A percentile compares a stretch with the other conserved stretches of the same genome.
phyloP scores from a whole-genome alignment of 2,113 vertebrate species.

The Atrichornis clamosus region DNA sequence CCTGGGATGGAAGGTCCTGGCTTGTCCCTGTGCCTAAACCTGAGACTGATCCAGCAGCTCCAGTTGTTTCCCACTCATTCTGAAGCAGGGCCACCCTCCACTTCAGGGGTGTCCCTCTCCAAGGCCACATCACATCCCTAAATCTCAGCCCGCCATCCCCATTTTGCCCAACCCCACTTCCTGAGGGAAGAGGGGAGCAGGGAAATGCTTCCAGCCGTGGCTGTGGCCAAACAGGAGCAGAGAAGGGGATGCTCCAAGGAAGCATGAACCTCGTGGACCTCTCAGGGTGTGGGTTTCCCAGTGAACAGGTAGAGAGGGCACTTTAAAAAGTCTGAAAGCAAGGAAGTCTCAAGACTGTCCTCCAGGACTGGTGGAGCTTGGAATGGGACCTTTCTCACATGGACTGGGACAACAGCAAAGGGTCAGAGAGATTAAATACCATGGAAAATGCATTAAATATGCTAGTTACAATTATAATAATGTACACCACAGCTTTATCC shows the following conservation, averaged over 20 bases:
- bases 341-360: background rate
- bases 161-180: background rate
- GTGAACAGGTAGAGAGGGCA: background rate
- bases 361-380: background rate
- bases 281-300: background rate
- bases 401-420: background rate
- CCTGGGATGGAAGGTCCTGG: background rate
- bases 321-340: background rate
- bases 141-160: background rate
- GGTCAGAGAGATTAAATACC: background rate
- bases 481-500: background rate
- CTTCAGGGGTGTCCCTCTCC: background rate
- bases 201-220: background rate
- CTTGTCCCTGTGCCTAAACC: rapidly evolving
- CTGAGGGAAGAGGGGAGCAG: background rate
- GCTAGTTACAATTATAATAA: background rate
- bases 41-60: background rate
- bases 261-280: rapidly evolving
- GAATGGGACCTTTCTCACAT: background rate
- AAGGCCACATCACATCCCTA: background rate
- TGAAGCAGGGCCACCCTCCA: background rate
- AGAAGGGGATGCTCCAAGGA: background rate
- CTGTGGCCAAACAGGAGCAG: background rate
- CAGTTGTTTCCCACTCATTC: background rate
- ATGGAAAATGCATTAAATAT: rapidly evolving